Conservation (phyloP, 2,113 vertebrate genomes). For the Tangachromis dhanisi region DNA sequence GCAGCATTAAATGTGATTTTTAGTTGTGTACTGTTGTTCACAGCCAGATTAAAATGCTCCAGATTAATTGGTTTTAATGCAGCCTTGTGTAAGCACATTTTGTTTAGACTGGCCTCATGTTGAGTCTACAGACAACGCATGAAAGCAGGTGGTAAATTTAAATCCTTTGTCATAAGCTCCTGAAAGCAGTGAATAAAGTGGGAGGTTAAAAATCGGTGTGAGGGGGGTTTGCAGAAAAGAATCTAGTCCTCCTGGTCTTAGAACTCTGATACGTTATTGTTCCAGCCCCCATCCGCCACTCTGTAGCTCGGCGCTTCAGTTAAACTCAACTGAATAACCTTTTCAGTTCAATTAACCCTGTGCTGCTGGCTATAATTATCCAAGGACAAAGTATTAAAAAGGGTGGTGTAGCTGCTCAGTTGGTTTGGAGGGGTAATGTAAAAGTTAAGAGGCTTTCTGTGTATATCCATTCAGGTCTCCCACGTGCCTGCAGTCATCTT, state of each 20-base stretch:
- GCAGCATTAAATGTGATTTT: background rate
- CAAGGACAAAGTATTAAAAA: conserved; percentile 43
- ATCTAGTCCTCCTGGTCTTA: background rate
- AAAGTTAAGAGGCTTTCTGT: conserved; percentile 18
- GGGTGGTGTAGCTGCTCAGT: background rate
- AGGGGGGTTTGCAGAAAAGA: background rate
- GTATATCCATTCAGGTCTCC: background rate
- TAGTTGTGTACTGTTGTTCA: background rate
- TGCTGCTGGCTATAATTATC: conserved; percentile 59
- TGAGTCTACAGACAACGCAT: background rate
- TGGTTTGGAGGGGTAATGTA: background rate
- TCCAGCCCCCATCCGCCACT: background rate
- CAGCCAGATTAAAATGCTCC: background rate
- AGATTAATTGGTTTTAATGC: background rate
- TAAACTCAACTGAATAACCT: conserved; percentile 37
- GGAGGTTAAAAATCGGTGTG: background rate
- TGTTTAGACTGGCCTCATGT: background rate
- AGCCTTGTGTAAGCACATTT: background rate
- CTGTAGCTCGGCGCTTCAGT: background rate
- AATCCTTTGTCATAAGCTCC: background rate
- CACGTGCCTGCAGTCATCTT: conserved; percentile 18
- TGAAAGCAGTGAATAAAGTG: background rate
- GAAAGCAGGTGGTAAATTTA: background rate
- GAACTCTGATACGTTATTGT: conserved; percentile 23
- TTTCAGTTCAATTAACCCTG: conserved; percentile 65